Evolutionary conservation across 2,888 invertebrate species (phyloP).

Genomic region (Acleris cristana): DNA sequence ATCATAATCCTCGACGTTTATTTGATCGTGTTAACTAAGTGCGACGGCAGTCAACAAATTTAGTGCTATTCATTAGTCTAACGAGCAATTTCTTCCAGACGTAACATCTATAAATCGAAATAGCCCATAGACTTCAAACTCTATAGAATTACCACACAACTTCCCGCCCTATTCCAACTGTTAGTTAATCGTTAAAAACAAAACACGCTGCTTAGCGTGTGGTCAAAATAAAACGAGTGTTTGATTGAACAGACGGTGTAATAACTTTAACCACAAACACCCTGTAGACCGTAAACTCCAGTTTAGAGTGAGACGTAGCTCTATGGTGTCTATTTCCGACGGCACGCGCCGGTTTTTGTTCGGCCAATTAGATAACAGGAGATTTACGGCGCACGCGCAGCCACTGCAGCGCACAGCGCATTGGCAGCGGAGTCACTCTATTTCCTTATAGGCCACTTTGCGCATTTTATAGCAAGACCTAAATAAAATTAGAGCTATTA

Average conservation of each 20-base stretch:
- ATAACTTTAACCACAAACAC: conserved; percentile 25
- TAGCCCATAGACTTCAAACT: conserved; percentile 17
- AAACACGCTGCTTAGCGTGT: conserved; percentile 3
- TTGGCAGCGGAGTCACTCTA: conserved; percentile 29
- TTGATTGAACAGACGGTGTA: not conserved
- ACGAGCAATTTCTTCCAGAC: conserved; percentile 32
- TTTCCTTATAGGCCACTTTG: conserved; percentile 12
- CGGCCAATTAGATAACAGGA: conserved; percentile 64
- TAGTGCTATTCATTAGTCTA: conserved; percentile 33
- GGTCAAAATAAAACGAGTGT: conserved; percentile 6
- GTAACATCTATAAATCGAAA: conserved; percentile 30
- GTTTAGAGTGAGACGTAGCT: conserved; percentile 28
- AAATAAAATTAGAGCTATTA: not conserved
- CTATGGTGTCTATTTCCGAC: conserved; percentile 44
- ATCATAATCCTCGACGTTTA: conserved; percentile 16
- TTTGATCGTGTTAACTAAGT: conserved; percentile 13
- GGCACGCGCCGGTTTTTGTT: conserved; percentile 65
- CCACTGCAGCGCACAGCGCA: conserved; percentile 40
- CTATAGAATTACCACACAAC: not conserved
- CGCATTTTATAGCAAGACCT: not conserved
- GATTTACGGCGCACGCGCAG: conserved; percentile 58
- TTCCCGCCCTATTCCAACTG: not conserved
- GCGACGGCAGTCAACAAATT: conserved; percentile 17
- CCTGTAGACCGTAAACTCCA: conserved; percentile 10
- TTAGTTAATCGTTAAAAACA: not conserved